These are phyloP conservation scores for Notarius quadriscutis DNA, from an alignment of 2,113 vertebrate genomes.

Conservation along the genomic window DNA sequence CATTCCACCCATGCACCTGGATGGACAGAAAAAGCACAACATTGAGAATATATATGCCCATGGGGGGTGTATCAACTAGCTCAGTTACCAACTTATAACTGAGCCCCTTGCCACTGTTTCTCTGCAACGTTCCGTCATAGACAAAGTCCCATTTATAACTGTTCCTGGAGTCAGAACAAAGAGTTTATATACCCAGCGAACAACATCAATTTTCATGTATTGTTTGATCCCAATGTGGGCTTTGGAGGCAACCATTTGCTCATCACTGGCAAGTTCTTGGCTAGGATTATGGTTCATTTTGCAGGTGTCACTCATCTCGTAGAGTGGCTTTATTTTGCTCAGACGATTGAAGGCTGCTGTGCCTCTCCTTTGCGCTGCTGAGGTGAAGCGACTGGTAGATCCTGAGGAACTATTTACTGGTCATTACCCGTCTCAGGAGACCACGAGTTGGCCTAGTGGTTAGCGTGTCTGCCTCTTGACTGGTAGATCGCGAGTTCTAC, in stretches of 20 bases:
- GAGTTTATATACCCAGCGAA: slow-evolving; percentile 55
- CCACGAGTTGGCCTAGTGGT: too few relatives aligned
- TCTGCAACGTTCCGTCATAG: slow-evolving; percentile 49
- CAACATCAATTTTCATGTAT: slow-evolving; percentile 49
- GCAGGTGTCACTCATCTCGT: slow-evolving; percentile 60
- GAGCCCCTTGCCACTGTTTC: slow-evolving; percentile 41
- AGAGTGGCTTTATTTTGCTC: slow-evolving; percentile 60
- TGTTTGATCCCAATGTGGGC: slow-evolving; percentile 56
- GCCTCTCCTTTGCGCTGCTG: background rate
- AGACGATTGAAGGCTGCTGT: slow-evolving; percentile 48
- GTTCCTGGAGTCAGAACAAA: slow-evolving; percentile 60
- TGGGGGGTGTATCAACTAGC: slow-evolving; percentile 43
- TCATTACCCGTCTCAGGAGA: background rate
- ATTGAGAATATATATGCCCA: too few relatives aligned
- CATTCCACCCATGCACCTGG: background rate
- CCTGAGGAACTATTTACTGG: background rate
- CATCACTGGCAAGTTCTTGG: slow-evolving; percentile 57
- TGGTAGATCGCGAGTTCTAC: too few relatives aligned
- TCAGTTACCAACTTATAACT: slow-evolving; percentile 59
- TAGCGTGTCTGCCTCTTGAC: too few relatives aligned
- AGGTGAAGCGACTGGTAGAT: background rate
- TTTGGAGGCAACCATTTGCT: slow-evolving; percentile 64
- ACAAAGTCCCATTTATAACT: slow-evolving; percentile 67
- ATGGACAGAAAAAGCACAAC: background rate
- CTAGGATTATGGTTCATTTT: slow-evolving; percentile 56